phyloP scores from a whole-genome alignment of 2,797 vertebrate genomes.

The Potorous gilbertii region DNA sequence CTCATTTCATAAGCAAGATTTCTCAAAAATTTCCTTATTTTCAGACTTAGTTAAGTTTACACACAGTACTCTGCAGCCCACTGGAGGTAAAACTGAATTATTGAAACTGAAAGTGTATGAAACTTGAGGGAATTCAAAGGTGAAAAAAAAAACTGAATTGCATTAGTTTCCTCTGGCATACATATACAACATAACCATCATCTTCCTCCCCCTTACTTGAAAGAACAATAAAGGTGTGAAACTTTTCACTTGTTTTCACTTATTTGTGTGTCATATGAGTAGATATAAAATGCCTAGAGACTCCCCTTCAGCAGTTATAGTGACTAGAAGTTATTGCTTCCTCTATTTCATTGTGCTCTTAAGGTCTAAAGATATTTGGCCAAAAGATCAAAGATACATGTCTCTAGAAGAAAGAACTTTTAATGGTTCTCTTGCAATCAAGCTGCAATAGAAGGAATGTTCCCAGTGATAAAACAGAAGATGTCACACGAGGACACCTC shows the following conservation, averaged over 20 bases:
- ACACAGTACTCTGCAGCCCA: too few species aligned
- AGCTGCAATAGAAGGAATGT: neutral
- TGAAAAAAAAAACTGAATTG: neutral
- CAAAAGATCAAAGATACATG: neutral
- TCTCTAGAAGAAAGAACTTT: neutral
- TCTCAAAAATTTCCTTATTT: constrained; percentile 3
- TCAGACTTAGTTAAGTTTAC: constrained; percentile 27
- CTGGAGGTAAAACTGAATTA: neutral
- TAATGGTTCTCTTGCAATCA: neutral
- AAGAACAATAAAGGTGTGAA: neutral
- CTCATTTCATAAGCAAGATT: constrained; percentile 16
- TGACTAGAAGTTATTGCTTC: neutral
- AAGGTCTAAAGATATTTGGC: neutral
- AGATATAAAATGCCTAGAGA: neutral
- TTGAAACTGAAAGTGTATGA: neutral
- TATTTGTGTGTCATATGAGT: neutral
- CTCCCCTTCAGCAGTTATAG: neutral
- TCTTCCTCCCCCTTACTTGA: neutral
- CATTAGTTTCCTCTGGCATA: neutral
- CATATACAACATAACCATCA: neutral
- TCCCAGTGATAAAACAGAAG: neutral
- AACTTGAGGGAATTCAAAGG: neutral
- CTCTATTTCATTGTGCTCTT: neutral
- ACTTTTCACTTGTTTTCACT: neutral
- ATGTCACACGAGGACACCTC: neutral